Evolutionary conservation across 2,888 invertebrate species (phyloP), one percentile per base, ranked within the genome.

Genomic region (Chironomus tentans): DNA sequence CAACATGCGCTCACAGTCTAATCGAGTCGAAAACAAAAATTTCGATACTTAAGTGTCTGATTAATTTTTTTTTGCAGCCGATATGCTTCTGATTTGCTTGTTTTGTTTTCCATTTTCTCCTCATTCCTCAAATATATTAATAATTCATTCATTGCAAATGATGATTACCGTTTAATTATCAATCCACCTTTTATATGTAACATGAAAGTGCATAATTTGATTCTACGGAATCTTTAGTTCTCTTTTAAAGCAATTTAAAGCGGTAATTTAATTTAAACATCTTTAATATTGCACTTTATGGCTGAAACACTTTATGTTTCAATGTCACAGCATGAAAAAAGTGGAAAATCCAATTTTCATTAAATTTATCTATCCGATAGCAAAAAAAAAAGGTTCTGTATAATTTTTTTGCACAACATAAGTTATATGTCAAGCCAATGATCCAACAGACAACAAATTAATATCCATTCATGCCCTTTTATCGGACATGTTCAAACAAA

Each of bases 91-190:
- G 65, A 24, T 65, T 13, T 22, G 65, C 65, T 24, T 65, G 21
- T 65, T 65, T 65, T 65, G 21, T 21, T 65, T 65, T 65, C 13
- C 65, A 24, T 24, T 24, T 65, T 62, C 21, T 24, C 21, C 65
- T 56, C 56, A 48, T 61, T 72, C 12, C 38, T n/a, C 22, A 61
- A 62, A 18, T 24, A 65, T 22, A 65, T 38, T 38, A 38, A 38
- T 38, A 38, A 7, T 38, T 38, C 38, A 38, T 65, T 21, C 65
- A 65, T 24, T 22, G 65, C 13, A 65, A 62, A 62, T 71, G 10
- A 72, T 72, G 22, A 61, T 61, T 72, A 62, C 72, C 21, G 72
- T 72, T 72, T 72, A 72, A 72, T 72, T 62, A 61, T 62, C 72
- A 72, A 72, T 28, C 72, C 28, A 72, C 72, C 62, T 72, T 72